Percentiles rank a stretch among this genome's conserved stretches.
These are phyloP conservation scores for Numida meleagris DNA, from an alignment of 2,113 vertebrate species.

Conservation along the genomic window DNA sequence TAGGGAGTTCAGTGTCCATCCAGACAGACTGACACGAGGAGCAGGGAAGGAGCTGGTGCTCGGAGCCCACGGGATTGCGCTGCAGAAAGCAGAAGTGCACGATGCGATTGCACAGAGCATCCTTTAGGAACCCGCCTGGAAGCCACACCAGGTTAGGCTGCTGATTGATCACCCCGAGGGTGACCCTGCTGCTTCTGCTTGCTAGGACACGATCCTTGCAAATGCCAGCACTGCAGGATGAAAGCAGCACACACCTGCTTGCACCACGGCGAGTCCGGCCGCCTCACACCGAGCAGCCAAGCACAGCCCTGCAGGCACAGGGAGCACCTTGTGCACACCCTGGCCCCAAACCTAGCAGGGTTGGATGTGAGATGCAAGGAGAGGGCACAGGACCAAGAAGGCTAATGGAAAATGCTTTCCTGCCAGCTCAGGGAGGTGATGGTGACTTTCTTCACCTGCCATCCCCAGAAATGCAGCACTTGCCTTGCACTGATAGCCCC, in stretches of 20 bases:
- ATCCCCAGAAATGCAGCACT: accelerated
- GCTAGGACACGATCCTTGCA: accelerated
- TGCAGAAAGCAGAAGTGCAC: neutral
- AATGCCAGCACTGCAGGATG: neutral
- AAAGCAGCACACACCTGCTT: neutral
- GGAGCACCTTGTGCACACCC: neutral
- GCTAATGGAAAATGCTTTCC: neutral
- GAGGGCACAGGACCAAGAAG: neutral
- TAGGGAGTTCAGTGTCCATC: neutral
- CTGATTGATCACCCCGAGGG: neutral
- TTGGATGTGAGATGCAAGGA: neutral
- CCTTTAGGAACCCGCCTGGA: neutral
- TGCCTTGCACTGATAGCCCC: accelerated
- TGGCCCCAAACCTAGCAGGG: neutral
- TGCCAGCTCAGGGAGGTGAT: neutral
- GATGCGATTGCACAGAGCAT: neutral
- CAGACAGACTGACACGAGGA: neutral
- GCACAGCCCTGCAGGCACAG: neutral
- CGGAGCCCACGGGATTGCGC: neutral
- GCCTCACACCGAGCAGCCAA: accelerated
- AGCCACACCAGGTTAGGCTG: neutral
- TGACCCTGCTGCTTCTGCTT: neutral
- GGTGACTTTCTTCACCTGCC: neutral
- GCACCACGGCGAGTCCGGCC: neutral
- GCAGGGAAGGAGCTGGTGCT: neutral